phyloP scores from a whole-genome alignment of 2,888 invertebrate genomes.

The Schrankia costaestrigalis region DNA sequence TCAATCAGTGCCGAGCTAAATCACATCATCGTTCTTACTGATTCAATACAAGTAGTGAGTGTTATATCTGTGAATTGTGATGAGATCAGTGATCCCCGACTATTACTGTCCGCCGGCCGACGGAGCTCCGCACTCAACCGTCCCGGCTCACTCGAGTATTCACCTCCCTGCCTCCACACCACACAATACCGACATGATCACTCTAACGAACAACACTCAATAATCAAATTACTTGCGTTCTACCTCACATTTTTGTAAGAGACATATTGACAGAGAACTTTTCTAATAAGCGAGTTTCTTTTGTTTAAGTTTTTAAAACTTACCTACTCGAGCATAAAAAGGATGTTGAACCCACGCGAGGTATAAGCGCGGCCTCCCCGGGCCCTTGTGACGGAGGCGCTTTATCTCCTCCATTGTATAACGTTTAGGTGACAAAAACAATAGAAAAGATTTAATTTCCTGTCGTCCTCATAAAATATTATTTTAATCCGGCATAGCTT shows the following conservation, averaged over 20 bases:
- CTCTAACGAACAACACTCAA: too few relatives aligned
- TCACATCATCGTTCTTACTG: too few relatives aligned
- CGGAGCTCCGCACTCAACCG: slow-evolving; percentile 11
- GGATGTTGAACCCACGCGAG: slow-evolving; percentile 11
- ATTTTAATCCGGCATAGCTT: slow-evolving; percentile 61
- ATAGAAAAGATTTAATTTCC: slow-evolving; percentile 71
- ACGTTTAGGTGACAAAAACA: slow-evolving; percentile 57
- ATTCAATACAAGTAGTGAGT: slow-evolving; percentile 5
- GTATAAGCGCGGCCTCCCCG: slow-evolving; percentile 8
- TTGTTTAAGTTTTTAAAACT: slow-evolving; percentile 24
- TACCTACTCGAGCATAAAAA: slow-evolving; percentile 22
- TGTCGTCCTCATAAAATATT: slow-evolving; percentile 62
- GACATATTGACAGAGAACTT: slow-evolving; percentile 19
- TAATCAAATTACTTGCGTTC: background rate
- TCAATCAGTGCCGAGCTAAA: too few relatives aligned
- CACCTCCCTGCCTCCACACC: slow-evolving; percentile 8
- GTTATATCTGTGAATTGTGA: slow-evolving; percentile 5
- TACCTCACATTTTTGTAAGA: background rate
- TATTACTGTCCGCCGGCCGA: slow-evolving; percentile 13
- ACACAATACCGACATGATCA: too few relatives aligned
- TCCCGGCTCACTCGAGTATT: slow-evolving; percentile 9
- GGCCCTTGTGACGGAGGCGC: slow-evolving; percentile 8
- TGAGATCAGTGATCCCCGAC: slow-evolving; percentile 8
- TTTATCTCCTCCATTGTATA: slow-evolving; percentile 37
- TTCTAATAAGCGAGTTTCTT: slow-evolving; percentile 25